Percentiles rank a stretch among this genome's conserved stretches.
phyloP scores from a whole-genome alignment of 2,797 vertebrate species.

The Enteromius argenteus region DNA sequence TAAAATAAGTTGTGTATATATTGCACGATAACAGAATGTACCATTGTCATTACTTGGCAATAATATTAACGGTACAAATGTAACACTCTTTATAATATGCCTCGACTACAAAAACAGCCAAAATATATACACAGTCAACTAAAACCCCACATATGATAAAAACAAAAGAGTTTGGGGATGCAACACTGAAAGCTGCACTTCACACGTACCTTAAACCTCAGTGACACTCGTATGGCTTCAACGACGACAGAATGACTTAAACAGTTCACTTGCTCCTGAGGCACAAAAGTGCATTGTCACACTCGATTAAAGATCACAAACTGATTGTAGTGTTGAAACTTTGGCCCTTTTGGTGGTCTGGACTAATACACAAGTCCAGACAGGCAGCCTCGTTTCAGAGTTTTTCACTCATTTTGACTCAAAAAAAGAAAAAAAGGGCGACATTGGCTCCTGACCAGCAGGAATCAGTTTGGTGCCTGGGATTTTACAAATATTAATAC shows the following conservation, averaged over 20 bases:
- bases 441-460: neutral
- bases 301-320: conserved; percentile 49
- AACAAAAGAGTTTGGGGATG: conserved; percentile 17
- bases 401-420: neutral
- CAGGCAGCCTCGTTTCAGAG: neutral
- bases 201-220: conserved; percentile 57
- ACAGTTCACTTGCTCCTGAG: conserved; percentile 72
- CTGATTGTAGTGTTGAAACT: conserved; percentile 52
- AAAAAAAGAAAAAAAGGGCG: neutral
- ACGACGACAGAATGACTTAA: conserved; percentile 26
- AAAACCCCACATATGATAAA: conserved; percentile 39
- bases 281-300: conserved; percentile 76
- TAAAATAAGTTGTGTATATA: conserved; percentile 55
- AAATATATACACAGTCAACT: conserved; percentile 59
- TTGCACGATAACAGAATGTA: conserved; percentile 75
- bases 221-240: conserved; percentile 53
- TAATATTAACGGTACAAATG: conserved; percentile 59
- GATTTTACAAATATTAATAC: neutral
- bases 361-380: neutral
- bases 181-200: conserved; percentile 65
- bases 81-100: conserved; percentile 66
- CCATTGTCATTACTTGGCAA: conserved; percentile 67
- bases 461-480: neutral
- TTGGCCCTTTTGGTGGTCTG: conserved; percentile 57
- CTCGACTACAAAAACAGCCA: conserved; percentile 32